Evolutionary conservation across 2,888 invertebrate species (phyloP), one percentile per base, ranked within the genome.

Genomic region (Drosophila buzzatii): DNA sequence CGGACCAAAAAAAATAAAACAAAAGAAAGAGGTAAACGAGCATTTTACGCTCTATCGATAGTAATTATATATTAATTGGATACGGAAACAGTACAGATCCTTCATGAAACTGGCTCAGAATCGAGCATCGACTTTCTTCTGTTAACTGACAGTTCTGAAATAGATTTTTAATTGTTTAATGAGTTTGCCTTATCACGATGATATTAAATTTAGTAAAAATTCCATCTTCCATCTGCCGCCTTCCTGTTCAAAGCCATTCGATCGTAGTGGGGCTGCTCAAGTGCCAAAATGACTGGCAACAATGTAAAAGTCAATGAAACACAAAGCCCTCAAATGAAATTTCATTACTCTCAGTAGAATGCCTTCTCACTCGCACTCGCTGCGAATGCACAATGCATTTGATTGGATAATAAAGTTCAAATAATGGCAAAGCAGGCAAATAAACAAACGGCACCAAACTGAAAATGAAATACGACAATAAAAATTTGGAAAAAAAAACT

Each of bases 361-460:
- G 31, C 20, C 18, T 6, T 56, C 56, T 42, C 55, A 7, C 5
- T 37, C 51, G 42, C 41, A 5, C 35, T 12, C 16, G 16, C 57
- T n/a, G 31, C 27, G 39, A 60, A n/a, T 76, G 62, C 70, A 79
- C 89, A 85, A 85, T 88, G 89, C 86, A 83, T 83, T 80, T 78
- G 81, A 84, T 85, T 85, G 77, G 85, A 85, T 84, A 88, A 84
- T 84, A 77, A 85, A 82, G 62, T 73, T 63, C 47, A 70, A 85
- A 77, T 66, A 79, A 85, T 85, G 73, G 53, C 73, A 80, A 85
- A 85, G 57, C 60, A 62, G 18, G 51, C 63, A 70, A 66, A 60
- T 52, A 64, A 73, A 83, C 74, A 80, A 67, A 70, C 45, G 42
- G 47, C 8, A 41, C 23, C 55, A 59, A 37, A 53, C 55, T 23